A percentile compares a stretch with the other conserved stretches of the same genome.
Conservation (phyloP, 2,888 invertebrate species). For the Operophtera brumata region DNA sequence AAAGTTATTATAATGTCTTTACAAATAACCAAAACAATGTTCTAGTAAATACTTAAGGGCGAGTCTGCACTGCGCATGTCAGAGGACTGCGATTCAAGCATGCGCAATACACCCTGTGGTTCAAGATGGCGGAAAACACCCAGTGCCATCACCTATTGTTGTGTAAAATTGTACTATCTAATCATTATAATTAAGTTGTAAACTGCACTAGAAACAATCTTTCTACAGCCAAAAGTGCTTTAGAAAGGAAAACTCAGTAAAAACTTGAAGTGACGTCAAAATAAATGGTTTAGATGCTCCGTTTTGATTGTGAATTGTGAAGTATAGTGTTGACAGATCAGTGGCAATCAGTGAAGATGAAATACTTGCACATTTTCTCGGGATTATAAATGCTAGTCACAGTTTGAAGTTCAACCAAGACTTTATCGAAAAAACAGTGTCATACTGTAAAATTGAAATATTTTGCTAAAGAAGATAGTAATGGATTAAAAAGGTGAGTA, state of each 20-base stretch:
- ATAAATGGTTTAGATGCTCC: background rate
- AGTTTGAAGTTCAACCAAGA: background rate
- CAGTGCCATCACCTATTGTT: slow-evolving; percentile 43
- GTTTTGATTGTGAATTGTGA: slow-evolving; percentile 17
- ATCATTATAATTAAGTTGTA: slow-evolving; percentile 22
- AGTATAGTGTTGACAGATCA: slow-evolving; percentile 49
- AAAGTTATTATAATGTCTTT: too few species aligned
- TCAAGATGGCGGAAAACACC: slow-evolving; percentile 53
- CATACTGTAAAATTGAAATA: background rate
- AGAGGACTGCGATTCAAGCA: slow-evolving; percentile 35
- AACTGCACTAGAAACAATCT: slow-evolving; percentile 12
- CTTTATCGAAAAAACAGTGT: background rate
- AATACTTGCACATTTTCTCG: slow-evolving; percentile 31
- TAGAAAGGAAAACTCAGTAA: background rate
- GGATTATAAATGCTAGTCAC: background rate
- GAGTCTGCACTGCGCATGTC: slow-evolving; percentile 21
- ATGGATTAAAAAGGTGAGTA: slow-evolving; percentile 8
- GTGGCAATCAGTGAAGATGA: slow-evolving; percentile 46
- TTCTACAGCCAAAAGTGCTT: slow-evolving; percentile 3
- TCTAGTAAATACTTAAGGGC: slow-evolving; percentile 5
- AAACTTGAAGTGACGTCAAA: slow-evolving; percentile 1
- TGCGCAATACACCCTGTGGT: slow-evolving; percentile 34
- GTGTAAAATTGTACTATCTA: slow-evolving; percentile 40
- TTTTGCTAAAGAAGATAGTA: background rate
- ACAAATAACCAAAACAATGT: slow-evolving; percentile 16